Percentiles rank a stretch among this genome's conserved stretches.
phyloP scores from a whole-genome alignment of 2,888 invertebrate genomes.

The Meteorus cinctellus region DNA sequence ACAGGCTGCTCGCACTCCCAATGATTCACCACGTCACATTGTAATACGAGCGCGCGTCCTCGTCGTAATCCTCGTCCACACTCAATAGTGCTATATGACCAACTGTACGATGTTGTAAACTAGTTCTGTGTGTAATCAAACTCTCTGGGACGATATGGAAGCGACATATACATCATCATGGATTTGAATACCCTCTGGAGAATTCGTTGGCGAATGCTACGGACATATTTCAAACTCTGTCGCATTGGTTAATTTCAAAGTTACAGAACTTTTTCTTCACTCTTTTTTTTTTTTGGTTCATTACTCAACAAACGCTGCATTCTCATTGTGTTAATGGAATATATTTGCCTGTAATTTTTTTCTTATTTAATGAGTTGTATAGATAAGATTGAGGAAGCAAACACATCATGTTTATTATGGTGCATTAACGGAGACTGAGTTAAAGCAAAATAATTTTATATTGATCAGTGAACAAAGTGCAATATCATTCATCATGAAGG shows the following conservation, averaged over 20 bases:
- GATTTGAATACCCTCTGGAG: not conserved
- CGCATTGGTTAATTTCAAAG: not conserved
- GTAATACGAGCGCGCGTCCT: slow-evolving; percentile 9
- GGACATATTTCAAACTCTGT: not conserved
- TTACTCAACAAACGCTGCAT: not conserved
- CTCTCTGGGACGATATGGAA: slow-evolving; percentile 7
- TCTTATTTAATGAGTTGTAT: not conserved
- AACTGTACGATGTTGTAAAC: slow-evolving; percentile 13
- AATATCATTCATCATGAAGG: slow-evolving; percentile 14
- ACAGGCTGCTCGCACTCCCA: slow-evolving; percentile 5
- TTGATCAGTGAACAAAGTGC: slow-evolving; percentile 11
- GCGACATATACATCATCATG: slow-evolving; percentile 14
- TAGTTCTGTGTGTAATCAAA: slow-evolving; percentile 33
- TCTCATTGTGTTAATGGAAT: not conserved
- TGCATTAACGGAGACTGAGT: not conserved
- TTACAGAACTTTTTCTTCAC: not conserved
- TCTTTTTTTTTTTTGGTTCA: not conserved
- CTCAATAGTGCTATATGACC: not conserved
- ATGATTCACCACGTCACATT: slow-evolving; percentile 1
- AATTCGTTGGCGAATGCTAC: not conserved
- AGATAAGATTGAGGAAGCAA: not conserved
- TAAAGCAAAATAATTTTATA: not conserved
- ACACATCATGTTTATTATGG: not conserved
- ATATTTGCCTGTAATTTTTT: not conserved
- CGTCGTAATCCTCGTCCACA: not conserved